Percentiles rank a stretch among this genome's conserved stretches.
phyloP scores from a whole-genome alignment of 2,797 vertebrate genomes.

The Siniperca undulata region DNA sequence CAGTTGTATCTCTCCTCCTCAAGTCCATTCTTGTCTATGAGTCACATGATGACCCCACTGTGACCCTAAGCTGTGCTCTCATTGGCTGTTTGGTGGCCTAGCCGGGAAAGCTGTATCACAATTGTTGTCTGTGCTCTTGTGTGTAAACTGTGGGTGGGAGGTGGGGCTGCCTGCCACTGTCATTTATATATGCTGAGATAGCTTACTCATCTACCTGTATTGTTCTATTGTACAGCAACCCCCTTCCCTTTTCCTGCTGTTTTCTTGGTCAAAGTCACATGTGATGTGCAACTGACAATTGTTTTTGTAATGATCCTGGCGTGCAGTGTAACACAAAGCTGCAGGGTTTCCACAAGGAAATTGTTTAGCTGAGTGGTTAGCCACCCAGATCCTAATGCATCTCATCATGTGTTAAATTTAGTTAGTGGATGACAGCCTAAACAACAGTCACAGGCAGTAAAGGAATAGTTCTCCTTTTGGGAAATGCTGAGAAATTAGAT shows the following conservation, averaged over 20 bases:
- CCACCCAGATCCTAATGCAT: not conserved
- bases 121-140: constrained; percentile 46
- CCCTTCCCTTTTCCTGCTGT: constrained; percentile 37
- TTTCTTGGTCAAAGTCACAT: constrained; percentile 8
- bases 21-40: constrained; percentile 40
- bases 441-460: not conserved
- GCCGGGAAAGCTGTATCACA: constrained; percentile 46
- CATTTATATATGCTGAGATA: constrained; percentile 28
- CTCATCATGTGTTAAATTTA: not conserved
- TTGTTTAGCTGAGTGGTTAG: not conserved
- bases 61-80: constrained; percentile 64
- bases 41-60: constrained; percentile 66
- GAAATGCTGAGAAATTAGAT: not conserved
- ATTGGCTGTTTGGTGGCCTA: constrained; percentile 48
- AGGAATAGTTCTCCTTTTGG: not conserved
- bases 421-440: not conserved
- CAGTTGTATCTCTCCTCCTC: constrained; percentile 23
- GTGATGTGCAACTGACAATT: not conserved
- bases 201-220: constrained; percentile 61
- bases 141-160: constrained; percentile 52
- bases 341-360: constrained; percentile 15
- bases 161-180: constrained; percentile 34
- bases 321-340: not conserved
- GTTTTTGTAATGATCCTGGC: constrained; percentile 1
- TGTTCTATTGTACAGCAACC: constrained; percentile 52